Conservation (phyloP, 2,888 invertebrate species). For the Leptinotarsa rubiginosa region DNA sequence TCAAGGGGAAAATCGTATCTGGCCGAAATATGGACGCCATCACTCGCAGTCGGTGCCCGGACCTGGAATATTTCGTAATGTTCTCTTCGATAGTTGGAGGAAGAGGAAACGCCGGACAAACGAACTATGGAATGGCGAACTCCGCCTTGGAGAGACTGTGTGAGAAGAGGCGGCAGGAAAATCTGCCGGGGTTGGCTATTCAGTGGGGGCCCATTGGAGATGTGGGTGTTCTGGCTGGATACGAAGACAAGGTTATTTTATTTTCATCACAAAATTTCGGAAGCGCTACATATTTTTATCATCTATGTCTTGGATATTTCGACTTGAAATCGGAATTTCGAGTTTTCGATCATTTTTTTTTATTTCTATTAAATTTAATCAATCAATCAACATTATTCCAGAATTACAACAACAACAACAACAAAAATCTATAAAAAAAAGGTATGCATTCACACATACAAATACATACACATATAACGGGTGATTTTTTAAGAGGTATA, state of each 20-base stretch:
- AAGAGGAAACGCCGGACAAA: constrained; percentile 51
- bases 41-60: constrained; percentile 67
- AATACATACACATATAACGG: too few relatives aligned
- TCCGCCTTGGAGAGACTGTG: constrained; percentile 52
- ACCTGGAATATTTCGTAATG: constrained; percentile 56
- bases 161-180: constrained; percentile 47
- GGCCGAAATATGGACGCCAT: constrained; percentile 70
- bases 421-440: too few relatives aligned
- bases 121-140: constrained; percentile 51
- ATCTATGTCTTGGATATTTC: too few relatives aligned
- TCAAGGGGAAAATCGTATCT: constrained; percentile 72
- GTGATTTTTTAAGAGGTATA: too few relatives aligned
- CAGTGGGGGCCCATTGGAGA: constrained; percentile 53
- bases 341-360: too few relatives aligned
- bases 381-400: too few relatives aligned
- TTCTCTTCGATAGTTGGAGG: constrained; percentile 49
- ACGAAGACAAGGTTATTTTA: constrained; percentile 21
- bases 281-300: too few relatives aligned
- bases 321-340: too few relatives aligned
- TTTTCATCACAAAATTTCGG: not conserved
- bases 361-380: too few relatives aligned
- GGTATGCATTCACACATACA: too few relatives aligned
- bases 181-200: constrained; percentile 50
- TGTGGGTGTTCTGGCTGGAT: constrained; percentile 37
- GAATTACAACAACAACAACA: too few relatives aligned